phyloP scores from a whole-genome alignment of 2,797 vertebrate genomes.

The Siniperca scherzeri region DNA sequence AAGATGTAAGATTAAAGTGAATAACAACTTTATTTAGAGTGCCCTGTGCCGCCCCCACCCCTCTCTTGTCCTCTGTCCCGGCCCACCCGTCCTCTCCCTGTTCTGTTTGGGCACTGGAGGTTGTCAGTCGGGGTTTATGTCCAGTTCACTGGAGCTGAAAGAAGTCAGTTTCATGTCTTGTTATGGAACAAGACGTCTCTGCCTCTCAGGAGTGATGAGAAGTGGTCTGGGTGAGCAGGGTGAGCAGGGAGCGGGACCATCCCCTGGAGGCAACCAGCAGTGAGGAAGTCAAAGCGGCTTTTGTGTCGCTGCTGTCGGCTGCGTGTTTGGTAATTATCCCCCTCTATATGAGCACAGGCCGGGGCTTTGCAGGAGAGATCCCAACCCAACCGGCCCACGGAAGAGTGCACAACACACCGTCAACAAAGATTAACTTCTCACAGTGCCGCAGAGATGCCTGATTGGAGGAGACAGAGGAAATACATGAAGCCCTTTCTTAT shows the following conservation, averaged over 20 bases:
- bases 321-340: slow-evolving; percentile 88
- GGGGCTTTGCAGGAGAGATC: slow-evolving; percentile 77
- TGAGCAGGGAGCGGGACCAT: slow-evolving; percentile 74
- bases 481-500: slow-evolving; percentile 47
- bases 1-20: slow-evolving; percentile 68
- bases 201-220: slow-evolving; percentile 82
- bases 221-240: slow-evolving; percentile 76
- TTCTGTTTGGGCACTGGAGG: slow-evolving; percentile 85
- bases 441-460: slow-evolving; percentile 64
- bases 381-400: slow-evolving; percentile 68
- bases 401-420: slow-evolving; percentile 79
- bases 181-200: slow-evolving; percentile 89
- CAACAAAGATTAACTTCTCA: slow-evolving; percentile 84
- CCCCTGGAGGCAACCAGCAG: slow-evolving; percentile 84
- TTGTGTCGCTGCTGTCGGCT: slow-evolving; percentile 85
- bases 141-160: slow-evolving; percentile 91
- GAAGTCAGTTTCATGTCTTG: slow-evolving; percentile 90
- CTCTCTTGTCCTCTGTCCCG: slow-evolving; percentile 69
- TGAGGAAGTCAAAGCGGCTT: slow-evolving; percentile 89
- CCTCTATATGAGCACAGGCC: slow-evolving; percentile 76
- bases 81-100: slow-evolving; percentile 80
- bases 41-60: slow-evolving; percentile 57
- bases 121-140: slow-evolving; percentile 89
- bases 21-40: slow-evolving; percentile 83
- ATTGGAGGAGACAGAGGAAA: slow-evolving; percentile 65